Evolutionary conservation across 2,797 vertebrate species (phyloP).

Genomic region (Sitta carolinensis): DNA sequence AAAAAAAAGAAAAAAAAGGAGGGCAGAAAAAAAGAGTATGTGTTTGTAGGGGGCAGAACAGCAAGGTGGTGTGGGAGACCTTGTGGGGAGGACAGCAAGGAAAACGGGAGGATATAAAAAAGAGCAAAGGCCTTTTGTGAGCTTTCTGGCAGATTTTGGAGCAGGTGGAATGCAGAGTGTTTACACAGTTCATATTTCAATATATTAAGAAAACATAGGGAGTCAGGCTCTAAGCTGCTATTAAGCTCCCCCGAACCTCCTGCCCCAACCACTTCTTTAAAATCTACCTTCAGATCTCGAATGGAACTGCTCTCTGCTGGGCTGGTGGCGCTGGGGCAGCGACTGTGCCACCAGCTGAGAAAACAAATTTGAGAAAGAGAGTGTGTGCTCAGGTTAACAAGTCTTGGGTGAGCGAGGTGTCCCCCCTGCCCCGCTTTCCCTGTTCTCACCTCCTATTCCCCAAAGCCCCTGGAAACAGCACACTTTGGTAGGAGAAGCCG

Average conservation of each 20-base stretch:
- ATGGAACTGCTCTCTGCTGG: constrained; percentile 69
- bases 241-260: constrained; percentile 45
- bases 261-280: constrained; percentile 66
- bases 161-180: constrained; percentile 73
- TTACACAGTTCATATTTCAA: constrained; percentile 72
- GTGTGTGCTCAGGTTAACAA: constrained; percentile 68
- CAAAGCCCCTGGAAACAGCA: not conserved
- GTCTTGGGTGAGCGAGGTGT: constrained; percentile 45
- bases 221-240: constrained; percentile 58
- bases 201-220: constrained; percentile 63
- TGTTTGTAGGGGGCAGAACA: not conserved
- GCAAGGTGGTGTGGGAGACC: not conserved
- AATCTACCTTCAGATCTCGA: constrained; percentile 62
- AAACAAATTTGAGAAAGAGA: constrained; percentile 79
- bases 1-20: not conserved
- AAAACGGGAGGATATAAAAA: not conserved
- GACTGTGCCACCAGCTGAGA: constrained; percentile 79
- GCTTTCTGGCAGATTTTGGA: constrained; percentile 51
- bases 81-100: not conserved
- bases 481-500: constrained; percentile 31
- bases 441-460: constrained; percentile 54
- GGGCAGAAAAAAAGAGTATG: not conserved
- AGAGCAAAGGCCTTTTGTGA: constrained; percentile 56
- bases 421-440: not conserved
- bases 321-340: constrained; percentile 49